phyloP scores from a whole-genome alignment of 2,797 vertebrate genomes.

The Gouania willdenowi region DNA sequence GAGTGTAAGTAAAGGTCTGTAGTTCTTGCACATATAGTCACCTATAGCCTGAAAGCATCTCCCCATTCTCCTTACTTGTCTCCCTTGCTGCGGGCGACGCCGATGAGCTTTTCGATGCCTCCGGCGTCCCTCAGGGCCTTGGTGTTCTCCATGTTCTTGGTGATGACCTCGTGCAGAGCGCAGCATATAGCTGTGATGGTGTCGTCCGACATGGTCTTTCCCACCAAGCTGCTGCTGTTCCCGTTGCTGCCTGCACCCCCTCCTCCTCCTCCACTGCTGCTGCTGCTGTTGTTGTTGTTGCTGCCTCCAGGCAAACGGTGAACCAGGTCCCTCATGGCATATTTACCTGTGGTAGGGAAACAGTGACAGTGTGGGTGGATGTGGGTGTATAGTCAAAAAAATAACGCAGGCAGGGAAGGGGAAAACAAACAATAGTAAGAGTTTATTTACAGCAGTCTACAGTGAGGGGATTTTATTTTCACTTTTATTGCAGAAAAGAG shows the following conservation, averaged over 20 bases:
- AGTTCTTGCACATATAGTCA: no score
- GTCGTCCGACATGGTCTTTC: slow-evolving; percentile 97
- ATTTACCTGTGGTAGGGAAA: slow-evolving; percentile 84
- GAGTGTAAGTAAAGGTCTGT: no score
- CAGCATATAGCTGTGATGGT: slow-evolving; percentile 98
- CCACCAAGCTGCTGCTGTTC: slow-evolving; percentile 61
- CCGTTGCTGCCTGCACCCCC: slow-evolving; percentile 45
- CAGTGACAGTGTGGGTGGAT: slow-evolving; percentile 5
- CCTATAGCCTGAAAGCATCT: background rate
- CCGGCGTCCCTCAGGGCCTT: slow-evolving; percentile 97
- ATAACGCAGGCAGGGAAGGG: background rate
- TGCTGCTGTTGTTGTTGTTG: slow-evolving; percentile 80
- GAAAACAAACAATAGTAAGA: no score
- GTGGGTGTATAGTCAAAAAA: background rate
- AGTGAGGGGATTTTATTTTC: no score
- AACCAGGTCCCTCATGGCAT: slow-evolving; percentile 97
- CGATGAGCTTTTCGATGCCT: slow-evolving; percentile 96
- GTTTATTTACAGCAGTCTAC: no score
- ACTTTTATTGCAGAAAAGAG: no score
- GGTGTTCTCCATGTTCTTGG: slow-evolving; percentile 99
- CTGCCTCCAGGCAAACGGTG: slow-evolving; percentile 92
- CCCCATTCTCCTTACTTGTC: slow-evolving; percentile 86
- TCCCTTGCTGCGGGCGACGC: slow-evolving; percentile 98
- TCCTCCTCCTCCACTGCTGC: slow-evolving; percentile 20
- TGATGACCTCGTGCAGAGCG: slow-evolving; percentile 97